Conservation (phyloP, 2,113 vertebrate genomes). For the Barnardius zonarius region DNA sequence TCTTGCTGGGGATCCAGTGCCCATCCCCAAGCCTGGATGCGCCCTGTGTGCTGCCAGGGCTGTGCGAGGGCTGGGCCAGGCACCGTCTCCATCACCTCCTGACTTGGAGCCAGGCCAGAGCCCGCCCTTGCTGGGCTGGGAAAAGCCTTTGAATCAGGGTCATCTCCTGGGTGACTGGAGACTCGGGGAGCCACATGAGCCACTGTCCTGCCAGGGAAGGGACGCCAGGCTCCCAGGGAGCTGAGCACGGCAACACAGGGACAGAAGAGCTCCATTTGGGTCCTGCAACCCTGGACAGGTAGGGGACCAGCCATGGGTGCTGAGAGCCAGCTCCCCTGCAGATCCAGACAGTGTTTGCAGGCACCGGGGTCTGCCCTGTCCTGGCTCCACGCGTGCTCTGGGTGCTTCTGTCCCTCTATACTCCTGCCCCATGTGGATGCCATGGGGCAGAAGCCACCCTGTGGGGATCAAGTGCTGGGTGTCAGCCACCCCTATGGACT, state of each 20-base stretch:
- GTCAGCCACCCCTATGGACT: background rate
- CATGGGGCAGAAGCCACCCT: background rate
- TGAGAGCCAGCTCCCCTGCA: background rate
- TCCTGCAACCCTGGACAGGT: slow-evolving; percentile 12
- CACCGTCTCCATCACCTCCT: background rate
- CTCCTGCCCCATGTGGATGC: accelerated
- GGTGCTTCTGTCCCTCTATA: accelerated
- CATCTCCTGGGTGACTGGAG: slow-evolving; percentile 75
- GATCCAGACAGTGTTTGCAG: background rate
- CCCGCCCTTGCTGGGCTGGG: slow-evolving; percentile 57
- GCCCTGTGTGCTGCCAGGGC: background rate
- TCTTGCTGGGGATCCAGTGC: accelerated
- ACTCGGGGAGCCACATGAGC: slow-evolving; percentile 63
- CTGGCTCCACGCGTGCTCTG: background rate
- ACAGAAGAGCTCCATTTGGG: background rate
- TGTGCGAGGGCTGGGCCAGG: background rate
- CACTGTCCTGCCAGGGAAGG: slow-evolving; percentile 29
- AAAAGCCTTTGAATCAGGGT: slow-evolving; percentile 71
- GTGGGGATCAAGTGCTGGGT: background rate
- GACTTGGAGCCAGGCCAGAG: slow-evolving; percentile 48
- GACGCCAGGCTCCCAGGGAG: background rate
- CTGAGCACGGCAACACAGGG: accelerated
- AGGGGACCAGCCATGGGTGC: background rate
- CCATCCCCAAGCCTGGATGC: background rate
- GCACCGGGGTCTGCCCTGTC: background rate